A percentile compares a stretch with the other conserved stretches of the same genome.
Evolutionary conservation across 2,113 vertebrate species (phyloP).

Genomic region (Corythornis madagascariensis): DNA sequence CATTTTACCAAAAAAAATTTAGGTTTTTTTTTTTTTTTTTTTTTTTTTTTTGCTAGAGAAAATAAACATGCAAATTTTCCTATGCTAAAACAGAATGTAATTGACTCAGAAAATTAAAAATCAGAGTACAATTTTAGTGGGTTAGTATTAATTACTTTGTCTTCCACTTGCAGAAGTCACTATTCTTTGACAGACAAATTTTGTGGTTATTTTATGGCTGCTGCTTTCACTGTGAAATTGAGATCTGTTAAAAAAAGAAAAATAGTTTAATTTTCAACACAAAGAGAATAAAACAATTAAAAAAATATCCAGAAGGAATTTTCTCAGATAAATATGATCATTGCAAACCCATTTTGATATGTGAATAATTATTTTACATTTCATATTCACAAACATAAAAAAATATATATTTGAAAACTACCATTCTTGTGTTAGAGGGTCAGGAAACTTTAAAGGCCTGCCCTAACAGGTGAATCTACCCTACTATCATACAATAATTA

Average conservation of each 20-base stretch:
- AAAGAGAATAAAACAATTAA: not conserved
- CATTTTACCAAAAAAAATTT: too few relatives aligned
- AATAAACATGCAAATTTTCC: not conserved
- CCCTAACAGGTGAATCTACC: not conserved
- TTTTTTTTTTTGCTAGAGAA: too few relatives aligned
- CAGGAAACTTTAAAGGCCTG: not conserved
- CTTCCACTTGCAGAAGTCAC: not conserved
- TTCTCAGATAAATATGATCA: not conserved
- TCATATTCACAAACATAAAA: not conserved
- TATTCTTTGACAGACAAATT: not conserved
- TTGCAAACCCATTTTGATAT: not conserved
- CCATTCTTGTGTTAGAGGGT: not conserved
- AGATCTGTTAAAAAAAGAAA: not conserved
- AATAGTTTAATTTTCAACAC: not conserved
- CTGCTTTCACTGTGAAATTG: not conserved
- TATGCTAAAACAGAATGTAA: not conserved
- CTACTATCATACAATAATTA: not conserved
- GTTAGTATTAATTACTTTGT: not conserved
- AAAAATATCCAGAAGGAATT: not conserved
- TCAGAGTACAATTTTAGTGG: not conserved
- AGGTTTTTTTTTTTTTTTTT: too few relatives aligned
- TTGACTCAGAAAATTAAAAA: not conserved
- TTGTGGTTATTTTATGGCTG: not conserved
- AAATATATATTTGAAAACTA: not conserved
- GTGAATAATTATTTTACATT: not conserved